Base-by-base conservation (phyloP, 2,888 invertebrate species). In the Xylota sylvarum region DNA sequence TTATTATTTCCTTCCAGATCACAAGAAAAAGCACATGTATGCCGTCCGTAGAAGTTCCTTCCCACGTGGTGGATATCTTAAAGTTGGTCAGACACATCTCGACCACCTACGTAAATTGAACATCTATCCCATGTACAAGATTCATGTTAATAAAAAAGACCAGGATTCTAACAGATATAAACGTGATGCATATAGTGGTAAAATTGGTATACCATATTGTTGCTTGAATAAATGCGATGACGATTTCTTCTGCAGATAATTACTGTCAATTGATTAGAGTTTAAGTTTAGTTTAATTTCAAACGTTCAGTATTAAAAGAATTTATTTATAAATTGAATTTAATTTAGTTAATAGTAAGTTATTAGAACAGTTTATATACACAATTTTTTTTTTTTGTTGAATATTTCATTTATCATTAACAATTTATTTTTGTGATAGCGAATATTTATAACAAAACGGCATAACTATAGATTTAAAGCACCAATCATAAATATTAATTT, bases 41-140 rank as follows among this genome's bases (percentile, higher is more conserved):
- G 74, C 77, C 12, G 88, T 92, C n/a, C 89, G 89, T 9, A 89
- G 91, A 5, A 90, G 91, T 60, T 89, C 82, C 19, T 92, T 89
- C 78, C 92, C 92, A 12, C 77, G 56, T 2, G 92, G 92, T 70
- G 92, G 92, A 55, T 92, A 92, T 72, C 88, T 92, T 5, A 91
- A 91, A 89, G 91, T 92, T 37, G 90, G 88, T 27, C 89, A 79
- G 56, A 83, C 89, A 1, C 91, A 92, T 76, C 91, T 88, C 50
- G 88, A 89, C 35, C 90, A 87, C 30, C 89, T 92, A 5, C 91
- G 90, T 58, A 83, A 88, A 12, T 80, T 91, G 55, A 89, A 91
- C 48, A 89, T 91, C 2, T 69, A 85, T 9, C 92, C 92, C 0
- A 91, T 90, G 48, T 92, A 92, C 73, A 91, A 92, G 88, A 87